phyloP scores from a whole-genome alignment of 35 echinoderm and acorn worm genomes.

The Strongylocentrotus purpuratus region DNA sequence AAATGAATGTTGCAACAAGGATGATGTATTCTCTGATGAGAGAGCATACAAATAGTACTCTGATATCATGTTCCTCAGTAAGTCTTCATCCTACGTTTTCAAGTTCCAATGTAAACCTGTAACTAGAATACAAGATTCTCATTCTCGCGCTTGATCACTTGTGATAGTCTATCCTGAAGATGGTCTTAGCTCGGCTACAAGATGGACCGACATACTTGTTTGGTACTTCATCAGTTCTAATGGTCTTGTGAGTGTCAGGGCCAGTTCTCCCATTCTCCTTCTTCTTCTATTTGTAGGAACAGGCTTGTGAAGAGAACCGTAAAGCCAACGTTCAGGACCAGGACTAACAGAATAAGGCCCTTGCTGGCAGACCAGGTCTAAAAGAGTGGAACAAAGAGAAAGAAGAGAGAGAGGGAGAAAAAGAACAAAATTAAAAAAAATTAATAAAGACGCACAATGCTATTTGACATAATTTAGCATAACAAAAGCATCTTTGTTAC shows the following conservation, averaged over 20 bases:
- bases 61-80: background rate
- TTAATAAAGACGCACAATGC: too few species aligned
- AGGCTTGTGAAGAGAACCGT: slow-evolving; percentile 89
- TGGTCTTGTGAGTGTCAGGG: background rate
- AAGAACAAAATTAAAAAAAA: background rate
- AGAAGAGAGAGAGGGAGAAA: background rate
- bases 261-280: slow-evolving; percentile 50
- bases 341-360: slow-evolving; percentile 82
- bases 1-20: background rate
- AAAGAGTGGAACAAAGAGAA: background rate
- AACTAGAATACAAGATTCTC: background rate
- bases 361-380: slow-evolving; percentile 95
- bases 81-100: background rate
- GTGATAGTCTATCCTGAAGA: background rate
- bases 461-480: too few species aligned
- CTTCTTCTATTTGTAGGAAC: slow-evolving; percentile 92
- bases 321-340: slow-evolving; percentile 89
- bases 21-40: background rate
- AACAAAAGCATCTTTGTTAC: too few species aligned
- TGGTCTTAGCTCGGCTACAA: background rate
- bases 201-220: background rate
- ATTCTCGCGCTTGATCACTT: background rate
- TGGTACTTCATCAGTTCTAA: background rate
- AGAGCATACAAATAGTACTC: background rate
- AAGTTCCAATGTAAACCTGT: background rate